Conservation (phyloP, 2,888 invertebrate genomes). For the Dromius quadrimaculatus region DNA sequence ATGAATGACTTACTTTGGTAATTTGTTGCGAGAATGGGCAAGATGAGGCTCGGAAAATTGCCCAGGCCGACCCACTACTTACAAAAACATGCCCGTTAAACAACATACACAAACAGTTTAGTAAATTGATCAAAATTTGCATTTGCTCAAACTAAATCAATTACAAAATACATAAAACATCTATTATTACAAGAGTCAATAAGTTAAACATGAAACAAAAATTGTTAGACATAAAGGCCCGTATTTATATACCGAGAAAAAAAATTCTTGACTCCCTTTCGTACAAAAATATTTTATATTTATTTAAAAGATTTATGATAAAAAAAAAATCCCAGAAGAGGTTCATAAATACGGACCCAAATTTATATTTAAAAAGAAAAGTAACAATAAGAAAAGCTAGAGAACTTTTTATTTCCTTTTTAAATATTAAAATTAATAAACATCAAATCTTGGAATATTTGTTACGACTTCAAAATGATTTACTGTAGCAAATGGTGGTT, state of each 20-base stretch:
- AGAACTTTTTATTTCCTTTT: too few species aligned
- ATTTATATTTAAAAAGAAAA: background rate
- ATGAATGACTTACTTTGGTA: conserved; percentile 64
- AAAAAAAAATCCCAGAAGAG: too few species aligned
- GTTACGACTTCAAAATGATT: conserved; percentile 12
- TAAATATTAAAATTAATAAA: conserved; percentile 21
- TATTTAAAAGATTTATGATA: too few species aligned
- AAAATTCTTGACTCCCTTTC: background rate
- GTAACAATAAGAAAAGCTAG: background rate
- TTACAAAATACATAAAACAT: conserved; percentile 32
- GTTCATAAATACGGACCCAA: background rate
- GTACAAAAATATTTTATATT: background rate
- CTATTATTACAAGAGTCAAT: conserved; percentile 25
- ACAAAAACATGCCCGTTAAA: conserved; percentile 51
- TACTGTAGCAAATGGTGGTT: conserved; percentile 39
- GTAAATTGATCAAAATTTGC: conserved; percentile 34
- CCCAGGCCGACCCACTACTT: conserved; percentile 51
- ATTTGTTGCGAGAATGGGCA: conserved; percentile 62
- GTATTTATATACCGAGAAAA: too few species aligned
- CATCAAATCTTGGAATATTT: conserved; percentile 1
- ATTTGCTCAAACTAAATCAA: conserved; percentile 40
- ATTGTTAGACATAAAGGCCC: background rate
- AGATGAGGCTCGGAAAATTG: conserved; percentile 47
- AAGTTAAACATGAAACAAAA: background rate
- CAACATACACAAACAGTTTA: conserved; percentile 43